phyloP scores from a whole-genome alignment of 2,113 vertebrate genomes.

The Hippocampus comes region DNA sequence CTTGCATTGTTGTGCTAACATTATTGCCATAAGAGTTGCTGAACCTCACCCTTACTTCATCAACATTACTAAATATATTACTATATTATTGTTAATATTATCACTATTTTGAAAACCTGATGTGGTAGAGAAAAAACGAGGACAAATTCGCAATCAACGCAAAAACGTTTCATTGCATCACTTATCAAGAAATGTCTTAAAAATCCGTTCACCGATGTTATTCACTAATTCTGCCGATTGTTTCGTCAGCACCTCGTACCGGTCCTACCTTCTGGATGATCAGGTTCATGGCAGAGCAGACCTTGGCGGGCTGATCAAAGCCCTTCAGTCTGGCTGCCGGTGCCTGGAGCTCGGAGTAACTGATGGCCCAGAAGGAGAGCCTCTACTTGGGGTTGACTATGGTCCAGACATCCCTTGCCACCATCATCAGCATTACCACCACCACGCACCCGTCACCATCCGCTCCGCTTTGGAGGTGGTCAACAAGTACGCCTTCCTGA shows the following conservation, averaged over 20 bases:
- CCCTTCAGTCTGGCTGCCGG: slow-evolving; percentile 86
- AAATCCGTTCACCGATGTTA: neutral
- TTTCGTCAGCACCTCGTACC: slow-evolving; percentile 81
- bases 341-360: slow-evolving; percentile 92
- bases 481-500: slow-evolving; percentile 88
- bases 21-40: no score
- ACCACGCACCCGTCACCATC: slow-evolving; percentile 76
- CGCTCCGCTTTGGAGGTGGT: slow-evolving; percentile 87
- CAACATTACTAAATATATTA: no score
- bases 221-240: neutral
- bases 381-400: slow-evolving; percentile 86
- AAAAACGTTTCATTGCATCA: no score
- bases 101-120: no score
- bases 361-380: slow-evolving; percentile 88
- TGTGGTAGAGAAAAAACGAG: no score
- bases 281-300: slow-evolving; percentile 89
- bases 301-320: slow-evolving; percentile 85
- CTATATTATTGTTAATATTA: no score
- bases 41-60: no score
- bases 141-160: no score
- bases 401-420: slow-evolving; percentile 65
- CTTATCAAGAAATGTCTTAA: no score
- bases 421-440: slow-evolving; percentile 71
- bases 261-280: slow-evolving; percentile 92
- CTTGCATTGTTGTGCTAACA: no score